Conservation (phyloP, 1,140 invertebrate genomes). For the Oryzaephilus surinamensis region DNA sequence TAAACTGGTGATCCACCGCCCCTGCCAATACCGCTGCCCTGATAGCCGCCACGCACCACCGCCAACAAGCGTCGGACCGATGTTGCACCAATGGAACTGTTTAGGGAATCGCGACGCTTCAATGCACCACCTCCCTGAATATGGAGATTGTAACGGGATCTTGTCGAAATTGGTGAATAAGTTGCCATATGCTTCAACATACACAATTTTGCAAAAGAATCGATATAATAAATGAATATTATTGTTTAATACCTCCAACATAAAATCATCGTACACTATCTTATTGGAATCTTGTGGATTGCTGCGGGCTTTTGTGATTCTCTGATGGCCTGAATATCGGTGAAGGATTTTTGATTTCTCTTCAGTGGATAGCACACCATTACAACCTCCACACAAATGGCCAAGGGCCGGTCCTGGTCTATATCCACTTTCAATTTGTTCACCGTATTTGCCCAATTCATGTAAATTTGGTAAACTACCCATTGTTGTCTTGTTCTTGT, state of each 20-base stretch:
- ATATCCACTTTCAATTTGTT: slow-evolving; percentile 28
- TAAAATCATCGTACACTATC: slow-evolving; percentile 38
- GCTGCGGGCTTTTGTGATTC: slow-evolving; percentile 32
- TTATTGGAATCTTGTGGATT: slow-evolving; percentile 32
- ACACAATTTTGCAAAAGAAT: no score
- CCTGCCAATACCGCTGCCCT: slow-evolving; percentile 23
- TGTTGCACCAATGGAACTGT: slow-evolving; percentile 55
- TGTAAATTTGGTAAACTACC: slow-evolving; percentile 53
- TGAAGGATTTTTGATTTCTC: slow-evolving; percentile 29
- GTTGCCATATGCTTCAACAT: slow-evolving; percentile 45
- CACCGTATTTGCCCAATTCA: slow-evolving; percentile 41
- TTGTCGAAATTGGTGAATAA: slow-evolving; percentile 48
- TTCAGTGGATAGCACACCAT: slow-evolving; percentile 17
- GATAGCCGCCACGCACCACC: slow-evolving; percentile 32
- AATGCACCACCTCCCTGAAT: no score
- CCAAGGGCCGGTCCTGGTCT: slow-evolving; percentile 36
- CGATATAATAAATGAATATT: no score
- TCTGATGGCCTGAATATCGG: slow-evolving; percentile 31
- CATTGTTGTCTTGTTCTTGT: slow-evolving; percentile 34
- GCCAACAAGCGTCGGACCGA: slow-evolving; percentile 52
- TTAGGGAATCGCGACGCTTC: slow-evolving; percentile 48
- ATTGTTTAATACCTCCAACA: slow-evolving; percentile 36
- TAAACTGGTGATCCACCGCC: slow-evolving; percentile 27
- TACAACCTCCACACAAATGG: slow-evolving; percentile 25
- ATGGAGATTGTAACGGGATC: slow-evolving; percentile 38